These are phyloP conservation scores for Hydrolagus affinis DNA, from an alignment of 2,113 vertebrate species.

Conservation along the genomic window DNA sequence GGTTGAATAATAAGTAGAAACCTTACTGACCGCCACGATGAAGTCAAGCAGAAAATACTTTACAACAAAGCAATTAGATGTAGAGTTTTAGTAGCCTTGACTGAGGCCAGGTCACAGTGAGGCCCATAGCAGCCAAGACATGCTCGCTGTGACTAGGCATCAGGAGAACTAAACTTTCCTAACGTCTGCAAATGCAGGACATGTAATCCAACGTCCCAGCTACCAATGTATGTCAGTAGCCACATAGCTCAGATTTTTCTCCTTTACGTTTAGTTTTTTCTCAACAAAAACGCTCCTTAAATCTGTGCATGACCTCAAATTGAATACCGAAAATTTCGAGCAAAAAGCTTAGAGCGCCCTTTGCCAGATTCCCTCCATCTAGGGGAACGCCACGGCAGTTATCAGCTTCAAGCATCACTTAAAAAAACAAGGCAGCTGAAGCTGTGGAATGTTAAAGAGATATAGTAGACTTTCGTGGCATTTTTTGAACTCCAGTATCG, in stretches of 20 bases:
- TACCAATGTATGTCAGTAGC: not conserved
- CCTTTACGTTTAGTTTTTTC: not conserved
- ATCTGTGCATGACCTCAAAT: not conserved
- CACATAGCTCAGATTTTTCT: not conserved
- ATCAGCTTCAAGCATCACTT: not conserved
- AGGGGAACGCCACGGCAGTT: too few relatives aligned
- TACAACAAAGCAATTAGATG: not conserved
- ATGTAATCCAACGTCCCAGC: not conserved
- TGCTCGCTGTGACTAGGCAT: not conserved
- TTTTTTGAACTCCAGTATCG: not conserved
- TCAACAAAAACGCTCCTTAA: constrained; percentile 38
- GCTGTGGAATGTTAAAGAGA: not conserved
- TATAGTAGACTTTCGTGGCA: not conserved
- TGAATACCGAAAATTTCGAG: not conserved
- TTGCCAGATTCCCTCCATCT: not conserved
- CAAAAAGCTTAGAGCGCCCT: not conserved
- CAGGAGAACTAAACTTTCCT: not conserved
- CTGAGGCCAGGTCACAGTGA: not conserved
- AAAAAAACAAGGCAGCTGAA: not conserved
- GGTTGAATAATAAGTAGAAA: not conserved
- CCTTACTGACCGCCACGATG: not conserved
- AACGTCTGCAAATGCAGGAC: not conserved
- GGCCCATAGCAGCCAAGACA: not conserved
- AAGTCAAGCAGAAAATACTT: not conserved
- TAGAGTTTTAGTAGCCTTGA: not conserved